Percentiles rank a stretch among this genome's conserved stretches.
Evolutionary conservation across 2,888 invertebrate species (phyloP).

Genomic region (Leptopterna dolabrata): DNA sequence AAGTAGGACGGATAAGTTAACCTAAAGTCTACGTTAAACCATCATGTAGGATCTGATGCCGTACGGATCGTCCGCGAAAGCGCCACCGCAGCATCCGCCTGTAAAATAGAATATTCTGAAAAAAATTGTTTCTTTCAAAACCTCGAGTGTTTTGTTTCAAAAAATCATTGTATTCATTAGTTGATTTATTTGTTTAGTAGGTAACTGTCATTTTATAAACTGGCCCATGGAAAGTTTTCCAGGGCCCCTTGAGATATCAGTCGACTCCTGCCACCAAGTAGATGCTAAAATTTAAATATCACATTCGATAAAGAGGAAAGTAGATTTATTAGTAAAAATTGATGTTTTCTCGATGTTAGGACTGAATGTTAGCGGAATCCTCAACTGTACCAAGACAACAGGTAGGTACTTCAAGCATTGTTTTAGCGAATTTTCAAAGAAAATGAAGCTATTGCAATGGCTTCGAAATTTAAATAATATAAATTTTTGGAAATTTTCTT

Average conservation of each 20-base stretch:
- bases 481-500: too few species aligned
- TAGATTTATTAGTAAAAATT: not conserved
- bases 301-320: not conserved
- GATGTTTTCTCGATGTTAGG: slow-evolving; percentile 23
- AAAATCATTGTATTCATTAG: not conserved
- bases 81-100: slow-evolving; percentile 58
- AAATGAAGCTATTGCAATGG: too few species aligned
- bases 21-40: slow-evolving; percentile 10
- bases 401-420: too few species aligned
- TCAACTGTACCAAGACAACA: not conserved
- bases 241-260: slow-evolving; percentile 28
- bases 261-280: slow-evolving; percentile 42
- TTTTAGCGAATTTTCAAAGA: too few species aligned
- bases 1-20: not conserved
- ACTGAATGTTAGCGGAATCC: not conserved
- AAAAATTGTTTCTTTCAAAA: not conserved
- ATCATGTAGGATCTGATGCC: slow-evolving; percentile 44
- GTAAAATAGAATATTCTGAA: slow-evolving; percentile 48
- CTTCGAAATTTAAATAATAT: too few species aligned
- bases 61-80: slow-evolving; percentile 50
- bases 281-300: not conserved
- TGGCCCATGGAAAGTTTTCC: not conserved
- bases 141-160: not conserved
- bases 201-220: not conserved
- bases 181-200: not conserved